A percentile compares a stretch with the other conserved stretches of the same genome.
These are phyloP conservation scores for Caerostris extrusa DNA, from an alignment of 1,140 invertebrate species.

Conservation along the genomic window DNA sequence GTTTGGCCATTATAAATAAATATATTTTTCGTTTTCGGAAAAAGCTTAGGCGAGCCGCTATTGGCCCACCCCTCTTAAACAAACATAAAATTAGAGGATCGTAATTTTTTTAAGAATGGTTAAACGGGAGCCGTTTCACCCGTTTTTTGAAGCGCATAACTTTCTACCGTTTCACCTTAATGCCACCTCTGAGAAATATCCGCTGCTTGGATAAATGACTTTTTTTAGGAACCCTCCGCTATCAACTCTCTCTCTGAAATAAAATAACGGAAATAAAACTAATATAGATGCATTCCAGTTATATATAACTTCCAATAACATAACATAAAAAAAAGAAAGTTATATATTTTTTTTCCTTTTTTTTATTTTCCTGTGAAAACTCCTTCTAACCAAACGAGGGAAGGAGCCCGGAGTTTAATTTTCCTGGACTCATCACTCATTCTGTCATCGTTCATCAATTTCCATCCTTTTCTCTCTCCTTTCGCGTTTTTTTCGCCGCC, in stretches of 20 bases:
- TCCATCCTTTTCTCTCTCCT: conserved; percentile 33
- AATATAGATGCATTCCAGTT: conserved; percentile 31
- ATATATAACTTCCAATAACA: not conserved
- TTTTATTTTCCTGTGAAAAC: conserved; percentile 33
- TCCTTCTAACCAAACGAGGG: conserved; percentile 21
- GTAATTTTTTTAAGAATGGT: too few relatives aligned
- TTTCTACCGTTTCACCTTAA: too few relatives aligned
- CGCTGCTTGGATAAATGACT: conserved; percentile 51
- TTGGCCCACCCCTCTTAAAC: too few relatives aligned
- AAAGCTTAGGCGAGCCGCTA: too few relatives aligned
- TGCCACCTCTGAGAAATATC: conserved; percentile 35
- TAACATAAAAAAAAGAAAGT: not conserved
- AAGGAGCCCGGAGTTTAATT: conserved; percentile 51
- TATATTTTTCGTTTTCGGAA: too few relatives aligned
- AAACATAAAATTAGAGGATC: too few relatives aligned
- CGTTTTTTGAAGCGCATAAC: too few relatives aligned
- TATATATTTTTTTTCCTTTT: conserved; percentile 24
- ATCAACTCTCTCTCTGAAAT: not conserved
- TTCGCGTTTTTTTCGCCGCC: conserved; percentile 38
- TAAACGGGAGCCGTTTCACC: too few relatives aligned
- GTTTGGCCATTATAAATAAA: too few relatives aligned
- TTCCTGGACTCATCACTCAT: conserved; percentile 65
- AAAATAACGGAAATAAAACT: conserved; percentile 32
- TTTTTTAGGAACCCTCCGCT: not conserved
- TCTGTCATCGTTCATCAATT: conserved; percentile 68